Percentiles rank a stretch among this genome's conserved stretches.
Evolutionary conservation across 2,797 vertebrate species (phyloP).

Genomic region (Phataginus tetradactyla): DNA sequence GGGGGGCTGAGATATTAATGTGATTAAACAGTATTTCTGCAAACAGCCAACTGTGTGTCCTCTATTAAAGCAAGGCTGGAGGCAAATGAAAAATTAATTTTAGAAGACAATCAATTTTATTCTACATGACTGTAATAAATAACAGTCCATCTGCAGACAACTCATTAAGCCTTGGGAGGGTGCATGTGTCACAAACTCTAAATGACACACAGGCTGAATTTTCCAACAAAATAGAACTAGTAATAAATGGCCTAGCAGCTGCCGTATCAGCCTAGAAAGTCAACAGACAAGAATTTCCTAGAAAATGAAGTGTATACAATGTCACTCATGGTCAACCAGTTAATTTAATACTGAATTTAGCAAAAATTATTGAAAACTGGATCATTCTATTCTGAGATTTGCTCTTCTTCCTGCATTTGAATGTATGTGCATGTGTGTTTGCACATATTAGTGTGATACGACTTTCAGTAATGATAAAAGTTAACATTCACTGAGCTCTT

Average conservation of each 20-base stretch:
- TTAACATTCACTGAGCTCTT: constrained; percentile 27
- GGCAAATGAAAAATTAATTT: constrained; percentile 96
- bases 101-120: constrained; percentile 96
- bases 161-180: constrained; percentile 91
- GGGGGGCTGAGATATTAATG: constrained; percentile 93
- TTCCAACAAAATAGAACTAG: constrained; percentile 82
- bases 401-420: background rate
- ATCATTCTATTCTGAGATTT: constrained; percentile 22
- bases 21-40: constrained; percentile 95
- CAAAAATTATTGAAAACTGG: constrained; percentile 42
- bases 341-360: background rate
- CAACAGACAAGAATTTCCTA: constrained; percentile 67
- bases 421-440: background rate
- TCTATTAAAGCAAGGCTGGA: constrained; percentile 93
- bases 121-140: constrained; percentile 95
- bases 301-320: constrained; percentile 42
- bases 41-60: constrained; percentile 91
- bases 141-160: constrained; percentile 92
- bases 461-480: background rate
- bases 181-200: constrained; percentile 91
- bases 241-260: constrained; percentile 81
- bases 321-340: background rate
- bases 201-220: constrained; percentile 88
- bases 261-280: constrained; percentile 62
- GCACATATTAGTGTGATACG: constrained; percentile 30